Conservation (phyloP, 1,140 invertebrate genomes). For the Galendromus occidentalis region DNA sequence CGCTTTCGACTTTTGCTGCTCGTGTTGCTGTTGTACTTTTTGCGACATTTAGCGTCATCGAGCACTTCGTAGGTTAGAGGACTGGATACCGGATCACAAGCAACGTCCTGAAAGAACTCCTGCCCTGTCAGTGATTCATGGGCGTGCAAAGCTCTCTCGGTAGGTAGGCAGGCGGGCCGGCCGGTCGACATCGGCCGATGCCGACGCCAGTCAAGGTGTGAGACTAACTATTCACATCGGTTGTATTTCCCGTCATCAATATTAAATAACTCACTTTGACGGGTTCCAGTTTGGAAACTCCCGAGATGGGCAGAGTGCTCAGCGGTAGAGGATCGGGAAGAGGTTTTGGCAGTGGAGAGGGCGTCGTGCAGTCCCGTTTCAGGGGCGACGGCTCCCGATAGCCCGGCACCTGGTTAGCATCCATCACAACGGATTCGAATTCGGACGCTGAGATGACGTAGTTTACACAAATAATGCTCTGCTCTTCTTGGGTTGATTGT, state of each 20-base stretch:
- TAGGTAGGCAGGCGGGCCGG: too few species aligned
- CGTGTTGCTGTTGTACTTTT: conserved; percentile 1
- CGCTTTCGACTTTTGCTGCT: conserved; percentile 14
- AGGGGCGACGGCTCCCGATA: conserved; percentile 31
- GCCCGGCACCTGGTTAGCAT: conserved; percentile 54
- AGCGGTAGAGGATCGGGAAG: conserved; percentile 2
- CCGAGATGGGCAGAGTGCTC: background rate
- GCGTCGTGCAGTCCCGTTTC: background rate
- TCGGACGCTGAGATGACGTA: conserved; percentile 71
- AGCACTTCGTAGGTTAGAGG: conserved; percentile 1
- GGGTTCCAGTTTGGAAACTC: conserved; percentile 13
- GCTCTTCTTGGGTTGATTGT: conserved; percentile 39
- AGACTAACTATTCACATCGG: too few species aligned
- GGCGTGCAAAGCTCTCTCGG: too few species aligned
- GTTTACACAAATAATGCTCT: conserved; percentile 87
- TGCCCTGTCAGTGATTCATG: background rate
- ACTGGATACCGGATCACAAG: conserved; percentile 10
- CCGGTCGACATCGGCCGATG: too few species aligned
- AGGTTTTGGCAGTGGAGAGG: conserved; percentile 8
- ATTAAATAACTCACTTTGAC: conserved; percentile 13
- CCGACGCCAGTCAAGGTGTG: too few species aligned
- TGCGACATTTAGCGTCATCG: background rate
- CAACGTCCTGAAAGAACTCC: background rate
- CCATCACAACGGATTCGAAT: conserved; percentile 71
- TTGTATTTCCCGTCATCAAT: background rate